Evolutionary conservation across 1,140 invertebrate genomes (phyloP), one percentile per base, ranked within the genome.

Genomic region (Trypoxylus dichotomus): DNA sequence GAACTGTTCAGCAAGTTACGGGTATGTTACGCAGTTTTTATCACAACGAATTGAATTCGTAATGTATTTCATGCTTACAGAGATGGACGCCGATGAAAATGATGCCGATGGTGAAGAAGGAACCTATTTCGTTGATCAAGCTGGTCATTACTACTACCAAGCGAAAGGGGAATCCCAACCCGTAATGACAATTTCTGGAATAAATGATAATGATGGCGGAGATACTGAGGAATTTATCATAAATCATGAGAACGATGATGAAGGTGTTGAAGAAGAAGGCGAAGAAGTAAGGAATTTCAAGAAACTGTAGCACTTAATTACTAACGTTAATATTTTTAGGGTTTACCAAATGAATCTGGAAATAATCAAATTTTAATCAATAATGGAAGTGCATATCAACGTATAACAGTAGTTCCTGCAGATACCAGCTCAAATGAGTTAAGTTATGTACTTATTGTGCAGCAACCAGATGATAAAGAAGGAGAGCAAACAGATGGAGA

Each of bases 401-500:
- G 95, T 1, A 93, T 97, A 0, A 95, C 95, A 0, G 91, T 97
- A 79, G 92, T 97, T 19, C 95, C 95, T 1, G 94, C 94, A 0
- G 93, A 96, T 77, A 91, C 90, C 1, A 92, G 92, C 82, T 90
- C 92, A 74, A 94, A 94, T 47, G 94, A 96, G 88, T 91, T 97
- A 1, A 96, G 94, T 86, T 97, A 97, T 85, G 94, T 97, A 0
- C 87, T 97, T 13, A 96, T 97, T 79, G 94, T 97, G 3, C 94
- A 96, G 78, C 92, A 94, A 84, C 89, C 90, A 5, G 89, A 91
- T 43, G 86, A 89, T 11, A 87, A 88, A 79, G 90, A 91, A 75
- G 89, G 87, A 11, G 90, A 91, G 81, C 89, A 90, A 74, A 90
- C 89, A 77, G 88, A 91, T 81, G 87, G 89, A 1, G 90, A 91